These are phyloP conservation scores for Chironex yamaguchii DNA, from an alignment of 30 jellyfish, hydroid and myxozoan genomes.

Conservation along the genomic window DNA sequence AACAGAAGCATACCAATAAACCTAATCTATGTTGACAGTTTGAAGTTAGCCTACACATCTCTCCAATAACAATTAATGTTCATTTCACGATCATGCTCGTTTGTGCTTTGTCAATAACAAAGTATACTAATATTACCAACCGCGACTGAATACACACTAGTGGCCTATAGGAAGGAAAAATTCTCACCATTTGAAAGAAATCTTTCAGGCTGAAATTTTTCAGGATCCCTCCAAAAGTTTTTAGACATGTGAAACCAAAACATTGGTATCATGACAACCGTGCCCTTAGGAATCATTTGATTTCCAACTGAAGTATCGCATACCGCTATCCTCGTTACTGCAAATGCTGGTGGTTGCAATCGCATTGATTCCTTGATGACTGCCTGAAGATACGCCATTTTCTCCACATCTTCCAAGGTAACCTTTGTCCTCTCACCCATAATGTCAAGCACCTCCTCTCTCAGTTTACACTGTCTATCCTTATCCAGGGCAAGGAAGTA, in stretches of 20 bases:
- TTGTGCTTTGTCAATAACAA: no score
- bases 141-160: no score
- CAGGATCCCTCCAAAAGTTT: not conserved
- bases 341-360: not conserved
- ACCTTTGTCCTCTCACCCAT: not conserved
- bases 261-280: not conserved
- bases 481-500: constrained; percentile 76
- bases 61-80: no score
- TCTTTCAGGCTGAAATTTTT: not conserved
- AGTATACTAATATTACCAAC: no score
- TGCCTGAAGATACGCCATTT: not conserved
- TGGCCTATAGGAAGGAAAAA: no score
- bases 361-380: not conserved
- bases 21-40: no score
- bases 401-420: not conserved
- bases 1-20: no score
- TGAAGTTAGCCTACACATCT: no score
- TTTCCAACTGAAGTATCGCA: not conserved
- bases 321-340: not conserved
- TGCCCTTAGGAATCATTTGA: not conserved
- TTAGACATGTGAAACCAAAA: not conserved
- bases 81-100: no score
- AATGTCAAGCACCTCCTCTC: not conserved
- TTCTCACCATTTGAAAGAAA: no score
- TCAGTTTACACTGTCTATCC: constrained; percentile 30